Conservation (phyloP, 2,888 invertebrate species). For the Drosophila acutilabella region DNA sequence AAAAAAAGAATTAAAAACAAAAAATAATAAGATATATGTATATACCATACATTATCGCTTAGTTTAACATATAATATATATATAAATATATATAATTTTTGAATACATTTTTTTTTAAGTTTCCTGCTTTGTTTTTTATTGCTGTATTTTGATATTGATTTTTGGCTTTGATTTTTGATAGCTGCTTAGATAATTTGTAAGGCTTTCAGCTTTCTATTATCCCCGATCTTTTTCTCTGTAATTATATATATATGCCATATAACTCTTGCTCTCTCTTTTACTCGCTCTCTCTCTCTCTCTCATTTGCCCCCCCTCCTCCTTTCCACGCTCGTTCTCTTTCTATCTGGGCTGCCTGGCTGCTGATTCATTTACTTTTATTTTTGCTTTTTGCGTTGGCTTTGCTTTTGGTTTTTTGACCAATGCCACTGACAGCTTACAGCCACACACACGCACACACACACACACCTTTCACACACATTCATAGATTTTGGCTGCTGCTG, state of each 20-base stretch:
- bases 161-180: slow-evolving; percentile 55
- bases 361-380: slow-evolving; percentile 40
- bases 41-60: slow-evolving; percentile 30
- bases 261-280: slow-evolving; percentile 1
- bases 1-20: slow-evolving; percentile 13
- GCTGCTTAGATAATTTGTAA: slow-evolving; percentile 42
- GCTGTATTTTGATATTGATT: slow-evolving; percentile 3
- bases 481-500: slow-evolving; percentile 13
- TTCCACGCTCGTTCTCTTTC: slow-evolving; percentile 3
- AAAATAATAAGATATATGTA: slow-evolving; percentile 23
- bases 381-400: slow-evolving; percentile 53
- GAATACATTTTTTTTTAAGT: slow-evolving; percentile 10
- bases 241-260: neutral
- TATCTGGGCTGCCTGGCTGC: slow-evolving; percentile 62
- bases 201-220: slow-evolving; percentile 29
- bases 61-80: slow-evolving; percentile 13
- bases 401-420: slow-evolving; percentile 68
- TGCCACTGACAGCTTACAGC: slow-evolving; percentile 54
- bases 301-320: neutral
- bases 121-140: slow-evolving; percentile 17
- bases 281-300: slow-evolving; percentile 13
- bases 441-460: slow-evolving; percentile 21
- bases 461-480: slow-evolving; percentile 10
- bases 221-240: neutral
- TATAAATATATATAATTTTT: slow-evolving; percentile 23